Conservation (phyloP, 1,140 invertebrate genomes). For the Amphibalanus amphitrite region DNA sequence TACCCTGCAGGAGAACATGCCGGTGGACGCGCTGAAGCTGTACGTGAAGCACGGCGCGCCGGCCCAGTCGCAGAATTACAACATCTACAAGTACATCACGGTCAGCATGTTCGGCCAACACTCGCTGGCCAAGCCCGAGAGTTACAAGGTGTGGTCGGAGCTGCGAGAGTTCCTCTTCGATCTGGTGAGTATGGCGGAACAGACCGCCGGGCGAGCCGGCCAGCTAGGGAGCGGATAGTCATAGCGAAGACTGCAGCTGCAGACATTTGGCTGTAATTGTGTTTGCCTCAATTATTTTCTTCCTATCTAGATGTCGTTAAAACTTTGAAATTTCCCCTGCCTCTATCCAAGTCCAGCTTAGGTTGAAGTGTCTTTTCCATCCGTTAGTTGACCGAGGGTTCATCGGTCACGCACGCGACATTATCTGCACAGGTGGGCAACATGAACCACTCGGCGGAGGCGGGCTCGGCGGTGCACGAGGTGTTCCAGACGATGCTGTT, state of each 20-base stretch:
- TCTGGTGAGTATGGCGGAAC: slow-evolving; percentile 30
- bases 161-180: slow-evolving; percentile 46
- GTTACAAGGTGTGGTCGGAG: slow-evolving; percentile 42
- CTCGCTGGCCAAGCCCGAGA: slow-evolving; percentile 33
- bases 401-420: background rate
- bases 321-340: background rate
- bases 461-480: background rate
- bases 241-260: no score
- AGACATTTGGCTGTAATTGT: no score
- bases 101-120: slow-evolving; percentile 38
- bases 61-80: slow-evolving; percentile 59
- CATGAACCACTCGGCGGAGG: no score
- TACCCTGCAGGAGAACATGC: slow-evolving; percentile 41
- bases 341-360: slow-evolving; percentile 28
- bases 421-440: background rate
- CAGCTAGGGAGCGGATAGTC: slow-evolving; percentile 5
- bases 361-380: no score
- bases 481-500: slow-evolving; percentile 22
- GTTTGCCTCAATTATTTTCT: slow-evolving; percentile 2
- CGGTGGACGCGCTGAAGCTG: slow-evolving; percentile 42
- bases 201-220: slow-evolving; percentile 1
- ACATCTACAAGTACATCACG: slow-evolving; percentile 60
- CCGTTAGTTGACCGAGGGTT: no score
- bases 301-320: background rate
- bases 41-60: slow-evolving; percentile 64